Percentiles rank a stretch among this genome's conserved stretches.
Conservation (phyloP, 2,888 invertebrate species). For the Halictus quadricinctus region DNA sequence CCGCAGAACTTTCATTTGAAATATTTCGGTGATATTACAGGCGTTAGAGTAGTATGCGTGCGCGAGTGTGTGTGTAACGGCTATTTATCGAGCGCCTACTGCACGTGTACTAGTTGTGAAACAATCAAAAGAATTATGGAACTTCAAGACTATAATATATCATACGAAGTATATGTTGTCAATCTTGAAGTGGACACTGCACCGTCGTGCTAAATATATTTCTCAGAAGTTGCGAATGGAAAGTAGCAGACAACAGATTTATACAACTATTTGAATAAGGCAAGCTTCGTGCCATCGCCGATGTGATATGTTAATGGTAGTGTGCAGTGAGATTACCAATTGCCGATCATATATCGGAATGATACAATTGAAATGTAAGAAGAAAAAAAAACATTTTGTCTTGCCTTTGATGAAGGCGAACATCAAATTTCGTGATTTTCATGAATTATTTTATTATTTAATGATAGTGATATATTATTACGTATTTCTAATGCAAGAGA, state of each 20-base stretch:
- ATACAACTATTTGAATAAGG: constrained; percentile 52
- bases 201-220: not conserved
- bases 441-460: constrained; percentile 36
- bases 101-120: not conserved
- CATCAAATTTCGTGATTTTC: constrained; percentile 29
- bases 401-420: constrained; percentile 16
- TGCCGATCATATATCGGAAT: constrained; percentile 19
- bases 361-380: constrained; percentile 28
- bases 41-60: not conserved
- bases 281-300: constrained; percentile 52
- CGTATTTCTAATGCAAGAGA: constrained; percentile 4
- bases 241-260: constrained; percentile 40
- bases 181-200: not conserved
- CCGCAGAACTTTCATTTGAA: not conserved
- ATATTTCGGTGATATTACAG: not conserved
- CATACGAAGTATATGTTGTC: constrained; percentile 1
- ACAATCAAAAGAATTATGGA: not conserved
- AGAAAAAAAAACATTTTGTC: constrained; percentile 1
- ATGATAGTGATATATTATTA: constrained; percentile 14
- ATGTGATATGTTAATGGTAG: constrained; percentile 57
- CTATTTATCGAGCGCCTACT: not conserved
- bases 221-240: constrained; percentile 5
- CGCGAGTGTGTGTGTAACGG: not conserved
- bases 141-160: constrained; percentile 7
- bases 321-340: constrained; percentile 56